Evolutionary conservation across 2,888 invertebrate genomes (phyloP), one percentile per base, ranked within the genome.

Genomic region (Globia sparganii): DNA sequence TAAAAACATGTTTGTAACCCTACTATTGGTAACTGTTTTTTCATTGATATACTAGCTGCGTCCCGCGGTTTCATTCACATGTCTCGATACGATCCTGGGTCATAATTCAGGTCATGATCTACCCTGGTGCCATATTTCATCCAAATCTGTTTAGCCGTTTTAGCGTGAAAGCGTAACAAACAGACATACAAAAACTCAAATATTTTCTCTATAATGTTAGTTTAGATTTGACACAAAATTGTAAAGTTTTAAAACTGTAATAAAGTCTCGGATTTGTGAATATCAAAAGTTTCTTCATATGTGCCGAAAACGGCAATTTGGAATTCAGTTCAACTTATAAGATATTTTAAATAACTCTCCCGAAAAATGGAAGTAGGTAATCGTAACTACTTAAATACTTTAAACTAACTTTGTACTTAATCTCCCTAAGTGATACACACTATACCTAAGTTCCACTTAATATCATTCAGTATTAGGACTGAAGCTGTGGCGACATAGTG

Each of bases 1-100:
- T 72, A 80, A 82, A 82, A 74, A 77, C 37, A 72, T 43, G 37
- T 80, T 74, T 77, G 40, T 77, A 49, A 77, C 46, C 37, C 21
- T 9, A 18, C 31, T 69, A 69, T 56, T 56, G 46, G 31, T 34
- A n/a, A 31, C 37, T 46, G 77, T 64, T 4, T n/a, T 53, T 65
- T 66, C 13, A 46, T 25, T 65, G 58, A 31, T 58, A 11, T 53
- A 53, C 53, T 25, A 53, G 11, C 25, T 25, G 53, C 53, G 11
- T 4, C 25, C 11, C 1, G 4, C 1, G 11, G 53, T 25, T 53
- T 25, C 3, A n/a, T 11, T 4, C 11, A 11, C 25, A 49, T n/a
- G 25, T 11, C 25, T 53, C 9, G 53, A 9, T 53, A 0, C 9
- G 9, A 8, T 25, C 49, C 18, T 46, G 25, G 8, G 49, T 0